phyloP scores from a whole-genome alignment of 1,140 invertebrate species.

The Heliconius hewitsoni region DNA sequence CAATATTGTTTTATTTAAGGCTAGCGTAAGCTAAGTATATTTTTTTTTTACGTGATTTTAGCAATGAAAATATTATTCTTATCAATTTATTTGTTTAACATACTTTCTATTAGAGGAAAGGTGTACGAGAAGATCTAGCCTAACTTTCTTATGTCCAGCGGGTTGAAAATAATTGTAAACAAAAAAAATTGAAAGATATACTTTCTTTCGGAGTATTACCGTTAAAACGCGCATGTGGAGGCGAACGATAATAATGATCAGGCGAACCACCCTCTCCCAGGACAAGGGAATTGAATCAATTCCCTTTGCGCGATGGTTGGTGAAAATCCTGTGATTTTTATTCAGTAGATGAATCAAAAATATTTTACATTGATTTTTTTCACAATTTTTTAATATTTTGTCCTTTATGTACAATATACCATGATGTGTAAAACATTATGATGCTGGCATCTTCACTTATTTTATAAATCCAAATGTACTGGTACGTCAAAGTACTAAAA shows the following conservation, averaged over 20 bases:
- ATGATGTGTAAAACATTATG: background rate
- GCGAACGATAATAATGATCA: conserved; percentile 20
- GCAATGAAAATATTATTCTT: too few relatives aligned
- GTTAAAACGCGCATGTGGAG: background rate
- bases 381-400: background rate
- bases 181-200: background rate
- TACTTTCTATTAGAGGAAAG: too few relatives aligned
- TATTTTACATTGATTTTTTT: background rate
- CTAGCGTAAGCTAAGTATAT: too few relatives aligned
- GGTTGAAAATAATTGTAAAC: background rate
- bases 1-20: background rate
- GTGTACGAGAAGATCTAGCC: too few relatives aligned
- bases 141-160: background rate
- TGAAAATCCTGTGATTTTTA: conserved; percentile 52
- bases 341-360: conserved; percentile 10
- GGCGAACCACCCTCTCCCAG: conserved; percentile 45
- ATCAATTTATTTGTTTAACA: too few relatives aligned
- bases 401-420: too few relatives aligned
- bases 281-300: conserved; percentile 72
- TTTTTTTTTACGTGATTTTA: too few relatives aligned
- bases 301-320: conserved; percentile 54
- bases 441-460: too few relatives aligned
- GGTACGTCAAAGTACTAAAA: too few relatives aligned
- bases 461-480: too few relatives aligned
- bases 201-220: background rate